These are phyloP conservation scores for Calycopis cecrops DNA, from an alignment of 1,140 invertebrate genomes.

Conservation along the genomic window DNA sequence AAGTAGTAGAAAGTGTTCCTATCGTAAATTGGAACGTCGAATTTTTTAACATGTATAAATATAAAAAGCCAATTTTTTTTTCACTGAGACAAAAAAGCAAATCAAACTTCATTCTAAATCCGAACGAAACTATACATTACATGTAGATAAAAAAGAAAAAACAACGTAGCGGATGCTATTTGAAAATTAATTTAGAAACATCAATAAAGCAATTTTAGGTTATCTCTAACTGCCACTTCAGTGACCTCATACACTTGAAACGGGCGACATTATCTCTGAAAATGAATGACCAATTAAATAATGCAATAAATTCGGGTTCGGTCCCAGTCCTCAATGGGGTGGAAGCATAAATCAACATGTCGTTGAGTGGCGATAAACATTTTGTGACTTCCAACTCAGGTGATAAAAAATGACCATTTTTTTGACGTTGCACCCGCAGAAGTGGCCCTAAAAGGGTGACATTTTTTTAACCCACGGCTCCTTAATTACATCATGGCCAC, in stretches of 20 bases:
- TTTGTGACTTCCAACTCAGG: slow-evolving; percentile 70
- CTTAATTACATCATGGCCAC: slow-evolving; percentile 64
- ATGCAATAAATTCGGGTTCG: slow-evolving; percentile 65
- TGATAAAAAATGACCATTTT: slow-evolving; percentile 67
- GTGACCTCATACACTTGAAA: slow-evolving; percentile 43
- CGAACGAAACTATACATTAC: too few relatives aligned
- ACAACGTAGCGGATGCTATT: slow-evolving; percentile 21
- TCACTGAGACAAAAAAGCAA: too few relatives aligned
- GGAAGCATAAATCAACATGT: slow-evolving; percentile 72
- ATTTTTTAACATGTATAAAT: too few relatives aligned
- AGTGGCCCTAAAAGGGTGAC: slow-evolving; percentile 60
- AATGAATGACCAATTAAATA: slow-evolving; percentile 74
- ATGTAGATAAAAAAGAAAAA: slow-evolving; percentile 15
- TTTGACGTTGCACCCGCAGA: slow-evolving; percentile 46
- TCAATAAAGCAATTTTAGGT: slow-evolving; percentile 17
- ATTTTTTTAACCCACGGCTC: slow-evolving; percentile 66
- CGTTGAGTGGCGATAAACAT: slow-evolving; percentile 71
- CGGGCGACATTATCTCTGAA: slow-evolving; percentile 57
- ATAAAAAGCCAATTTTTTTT: too few relatives aligned
- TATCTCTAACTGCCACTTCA: slow-evolving; percentile 40
- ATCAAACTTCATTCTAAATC: too few relatives aligned
- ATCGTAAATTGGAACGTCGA: too few relatives aligned
- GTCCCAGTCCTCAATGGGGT: slow-evolving; percentile 45
- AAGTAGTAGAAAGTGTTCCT: too few relatives aligned
- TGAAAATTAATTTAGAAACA: slow-evolving; percentile 35